Evolutionary conservation across 2,113 vertebrate genomes (phyloP), one percentile per base, ranked within the genome.

Genomic region (Uria lomvia): DNA sequence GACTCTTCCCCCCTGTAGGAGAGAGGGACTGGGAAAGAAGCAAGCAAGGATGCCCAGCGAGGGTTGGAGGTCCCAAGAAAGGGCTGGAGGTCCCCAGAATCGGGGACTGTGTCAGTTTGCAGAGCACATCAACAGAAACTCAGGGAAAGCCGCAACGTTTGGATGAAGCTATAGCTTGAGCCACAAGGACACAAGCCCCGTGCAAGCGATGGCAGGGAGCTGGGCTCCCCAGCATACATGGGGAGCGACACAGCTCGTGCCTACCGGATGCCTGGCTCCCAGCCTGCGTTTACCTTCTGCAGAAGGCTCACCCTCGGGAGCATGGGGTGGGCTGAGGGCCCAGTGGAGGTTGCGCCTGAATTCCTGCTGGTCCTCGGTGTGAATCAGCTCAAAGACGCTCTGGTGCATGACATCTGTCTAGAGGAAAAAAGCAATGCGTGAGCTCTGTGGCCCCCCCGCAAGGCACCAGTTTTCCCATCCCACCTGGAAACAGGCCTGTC

Each of bases 321-420:
- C 18, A 1, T 8, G 87, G 30, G 95, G 95, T 4, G 98, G 97
- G 73, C 98, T 98, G 70, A 98, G 82, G 16, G 98, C 98, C 98
- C 98, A 99, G 97, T 97, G 98, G 63, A 99, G 86, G 95, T 98
- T 98, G 40, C 96, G 97, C 62, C 98, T 97, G 88, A 99, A 98
- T 63, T 98, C 98, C 36, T 98, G 97, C 83, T 99, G 98, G 95
- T 99, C 98, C 86, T 99, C 98, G 0, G 97, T 98, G 77, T 99
- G 98, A 90, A 99, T 98, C 84, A 99, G 97, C 80, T 99, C 98
- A 15, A 98, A 99, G 62, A 98, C 86, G 3, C 98, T 98, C 97
- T 99, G 99, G 97, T 99, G 98, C 97, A 98, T 97, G 68, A 99
- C 98, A 75, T 99, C 98, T 13, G 98, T 98, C 98, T 99, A 67